Conservation (phyloP, 1,140 invertebrate genomes). For the Halictus rubicundus region DNA sequence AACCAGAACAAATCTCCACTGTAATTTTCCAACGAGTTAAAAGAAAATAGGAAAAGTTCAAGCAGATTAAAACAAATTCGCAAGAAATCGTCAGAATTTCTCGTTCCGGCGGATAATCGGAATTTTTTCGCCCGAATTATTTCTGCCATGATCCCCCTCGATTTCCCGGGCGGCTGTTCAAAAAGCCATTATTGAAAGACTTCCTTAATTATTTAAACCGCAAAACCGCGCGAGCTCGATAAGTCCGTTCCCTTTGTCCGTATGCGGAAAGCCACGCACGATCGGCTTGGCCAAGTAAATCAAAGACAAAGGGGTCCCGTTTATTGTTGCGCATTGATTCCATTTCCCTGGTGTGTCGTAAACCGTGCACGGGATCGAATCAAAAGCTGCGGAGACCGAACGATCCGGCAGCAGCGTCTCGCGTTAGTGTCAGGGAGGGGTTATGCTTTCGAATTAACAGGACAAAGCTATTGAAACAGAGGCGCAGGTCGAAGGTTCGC, state of each 20-base stretch:
- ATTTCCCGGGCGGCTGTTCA: too few relatives aligned
- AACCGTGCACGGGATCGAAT: conserved; percentile 9
- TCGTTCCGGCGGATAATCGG: too few relatives aligned
- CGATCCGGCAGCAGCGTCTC: not conserved
- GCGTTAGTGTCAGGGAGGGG: not conserved
- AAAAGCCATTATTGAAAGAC: too few relatives aligned
- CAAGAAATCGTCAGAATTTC: too few relatives aligned
- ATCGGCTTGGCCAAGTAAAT: conserved; percentile 11
- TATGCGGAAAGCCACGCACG: not conserved
- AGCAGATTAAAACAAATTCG: too few relatives aligned
- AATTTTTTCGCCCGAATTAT: too few relatives aligned
- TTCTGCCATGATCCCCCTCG: too few relatives aligned
- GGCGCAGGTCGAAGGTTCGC: not conserved
- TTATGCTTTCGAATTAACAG: conserved; percentile 23
- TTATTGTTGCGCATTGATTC: conserved; percentile 16
- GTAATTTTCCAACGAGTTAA: too few relatives aligned
- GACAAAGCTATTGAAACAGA: not conserved
- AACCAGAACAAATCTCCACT: too few relatives aligned
- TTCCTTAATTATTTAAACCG: not conserved
- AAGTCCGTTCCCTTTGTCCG: not conserved
- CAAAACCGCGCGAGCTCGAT: not conserved
- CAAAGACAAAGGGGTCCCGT: conserved; percentile 13
- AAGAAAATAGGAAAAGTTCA: too few relatives aligned
- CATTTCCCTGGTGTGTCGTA: not conserved
- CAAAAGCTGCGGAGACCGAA: not conserved